Conservation (phyloP, 2,113 vertebrate species). For the Guaruba guarouba region DNA sequence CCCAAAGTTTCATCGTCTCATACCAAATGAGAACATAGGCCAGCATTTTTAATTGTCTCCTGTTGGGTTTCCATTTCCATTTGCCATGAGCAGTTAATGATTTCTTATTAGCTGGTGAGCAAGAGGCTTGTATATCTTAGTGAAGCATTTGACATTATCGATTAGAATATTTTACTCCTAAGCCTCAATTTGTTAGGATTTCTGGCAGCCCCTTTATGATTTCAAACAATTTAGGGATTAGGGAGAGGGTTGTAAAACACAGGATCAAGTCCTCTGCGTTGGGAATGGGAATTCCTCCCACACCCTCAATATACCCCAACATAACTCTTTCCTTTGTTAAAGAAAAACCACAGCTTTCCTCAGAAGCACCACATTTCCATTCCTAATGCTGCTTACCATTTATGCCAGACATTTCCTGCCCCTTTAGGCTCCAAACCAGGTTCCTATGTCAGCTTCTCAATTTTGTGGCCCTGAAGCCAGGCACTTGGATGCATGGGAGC, state of each 20-base stretch:
- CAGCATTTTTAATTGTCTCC: slow-evolving; percentile 12
- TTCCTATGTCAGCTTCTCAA: neutral
- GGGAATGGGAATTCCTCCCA: neutral
- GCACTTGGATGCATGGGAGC: neutral
- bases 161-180: slow-evolving; percentile 2
- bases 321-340: neutral
- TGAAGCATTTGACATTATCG: slow-evolving; percentile 22
- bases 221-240: neutral
- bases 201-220: neutral
- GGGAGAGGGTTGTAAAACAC: neutral
- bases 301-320: neutral
- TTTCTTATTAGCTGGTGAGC: slow-evolving; percentile 36
- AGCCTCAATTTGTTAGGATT: neutral
- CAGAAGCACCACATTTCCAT: neutral
- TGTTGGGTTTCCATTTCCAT: neutral
- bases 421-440: neutral
- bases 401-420: neutral
- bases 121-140: neutral
- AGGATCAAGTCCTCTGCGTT: neutral
- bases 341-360: neutral
- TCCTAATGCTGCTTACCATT: neutral
- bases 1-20: neutral
- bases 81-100: slow-evolving; percentile 40
- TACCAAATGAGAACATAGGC: neutral
- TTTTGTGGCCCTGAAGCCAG: neutral